Evolutionary conservation across 1,140 invertebrate species (phyloP), one percentile per base, ranked within the genome.

Genomic region (Papilio glaucus): DNA sequence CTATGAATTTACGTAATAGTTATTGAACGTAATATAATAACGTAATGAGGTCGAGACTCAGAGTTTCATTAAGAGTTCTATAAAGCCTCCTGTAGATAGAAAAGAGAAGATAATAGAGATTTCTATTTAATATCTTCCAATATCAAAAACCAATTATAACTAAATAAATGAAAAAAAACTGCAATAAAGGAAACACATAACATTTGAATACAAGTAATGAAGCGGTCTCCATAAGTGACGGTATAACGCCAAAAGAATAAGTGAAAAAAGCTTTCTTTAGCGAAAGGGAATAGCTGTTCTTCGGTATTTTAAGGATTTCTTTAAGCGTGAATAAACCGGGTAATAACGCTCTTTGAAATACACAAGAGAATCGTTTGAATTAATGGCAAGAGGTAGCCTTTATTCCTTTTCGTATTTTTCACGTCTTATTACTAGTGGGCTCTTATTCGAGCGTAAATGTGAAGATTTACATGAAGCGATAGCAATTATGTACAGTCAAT

Each of bases 311-410:
- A 65, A 65, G 62, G 62, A 65, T 65, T 65, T 37, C 62, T 65
- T 65, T 65, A 65, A 65, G 62, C 62, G 62, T 65, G 33, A 65
- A 39, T 65, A 39, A 65, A 39, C 62, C 62, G 62, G 62, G 62
- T 39, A 65, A 65, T 65, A 65, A 65, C 62, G 62, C 10, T 13
- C 33, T 65, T 65, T 65, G 62, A 65, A 65, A 65, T 65, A 65
- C 62, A 65, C 62, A 65, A 65, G 33, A 65, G 62, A 65, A 39
- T 39, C 62, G 62, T 65, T 65, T 65, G 62, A 65, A 65, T 65
- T 65, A 65, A 65, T 65, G 62, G 37, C 15, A 65, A 65, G 33
- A 39, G 62, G 62, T 38, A 38, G 61, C 62, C 18, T 65, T 62
- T 65, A 37, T 39, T 38, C 33, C 29, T 65, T 65, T 65, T 65